Conservation (phyloP, 2,113 vertebrate genomes). For the Misgurnus anguillicaudatus region DNA sequence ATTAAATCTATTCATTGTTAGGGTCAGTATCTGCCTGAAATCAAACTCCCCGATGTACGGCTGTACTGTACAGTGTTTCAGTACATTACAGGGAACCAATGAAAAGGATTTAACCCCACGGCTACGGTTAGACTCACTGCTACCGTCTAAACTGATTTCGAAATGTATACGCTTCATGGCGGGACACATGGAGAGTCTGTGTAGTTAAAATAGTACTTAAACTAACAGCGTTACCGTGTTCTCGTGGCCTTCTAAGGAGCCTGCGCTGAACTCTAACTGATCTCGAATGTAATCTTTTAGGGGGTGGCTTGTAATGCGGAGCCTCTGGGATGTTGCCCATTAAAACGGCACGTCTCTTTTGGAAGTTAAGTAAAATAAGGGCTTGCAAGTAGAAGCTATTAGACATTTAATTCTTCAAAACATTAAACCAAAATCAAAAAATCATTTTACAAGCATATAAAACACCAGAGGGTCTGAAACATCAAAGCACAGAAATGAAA, state of each 20-base stretch:
- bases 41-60: conserved; percentile 46
- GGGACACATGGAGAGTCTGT: neutral
- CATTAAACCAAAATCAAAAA: neutral
- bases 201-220: neutral
- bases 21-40: conserved; percentile 55
- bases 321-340: conserved; percentile 45
- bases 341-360: conserved; percentile 46
- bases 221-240: conserved; percentile 41
- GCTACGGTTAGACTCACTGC: conserved; percentile 25
- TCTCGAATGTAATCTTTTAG: conserved; percentile 37
- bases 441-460: neutral
- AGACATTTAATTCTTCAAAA: conserved; percentile 2
- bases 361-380: neutral
- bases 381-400: neutral
- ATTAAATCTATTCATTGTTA: conserved; percentile 61
- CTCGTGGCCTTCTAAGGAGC: conserved; percentile 66
- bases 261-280: conserved; percentile 47
- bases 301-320: conserved; percentile 32
- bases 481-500: neutral
- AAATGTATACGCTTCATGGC: conserved; percentile 27
- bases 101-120: conserved; percentile 49
- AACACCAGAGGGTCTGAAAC: neutral
- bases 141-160: conserved; percentile 41
- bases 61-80: conserved; percentile 47
- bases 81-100: conserved; percentile 45